A percentile compares a stretch with the other conserved stretches of the same genome.
phyloP scores from a whole-genome alignment of 2,888 invertebrate species.

The Eremobia ochroleuca region DNA sequence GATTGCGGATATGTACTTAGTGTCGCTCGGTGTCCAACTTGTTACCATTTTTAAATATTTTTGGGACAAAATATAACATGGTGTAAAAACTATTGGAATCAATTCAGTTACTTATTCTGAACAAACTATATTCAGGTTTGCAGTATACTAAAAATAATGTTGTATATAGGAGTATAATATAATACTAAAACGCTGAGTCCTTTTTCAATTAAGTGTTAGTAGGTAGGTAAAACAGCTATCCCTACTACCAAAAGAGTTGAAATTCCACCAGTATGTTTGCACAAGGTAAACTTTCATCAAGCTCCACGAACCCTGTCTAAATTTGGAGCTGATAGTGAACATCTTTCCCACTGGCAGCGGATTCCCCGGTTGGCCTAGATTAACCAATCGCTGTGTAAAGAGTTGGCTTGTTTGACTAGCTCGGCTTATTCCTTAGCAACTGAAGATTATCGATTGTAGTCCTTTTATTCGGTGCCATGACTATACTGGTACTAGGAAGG shows the following conservation, averaged over 20 bases:
- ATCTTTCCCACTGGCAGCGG: conserved; percentile 1
- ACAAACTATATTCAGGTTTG: too few relatives aligned
- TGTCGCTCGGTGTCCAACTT: too few relatives aligned
- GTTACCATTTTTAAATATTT: too few relatives aligned
- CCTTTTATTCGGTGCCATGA: conserved; percentile 47
- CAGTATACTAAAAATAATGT: too few relatives aligned
- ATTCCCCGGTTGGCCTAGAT: conserved; percentile 34
- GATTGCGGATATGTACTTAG: too few relatives aligned
- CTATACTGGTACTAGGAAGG: conserved; percentile 44
- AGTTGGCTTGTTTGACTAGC: conserved; percentile 33
- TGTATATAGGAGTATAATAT: too few relatives aligned
- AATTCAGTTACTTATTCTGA: too few relatives aligned
- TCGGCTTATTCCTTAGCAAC: conserved; percentile 48
- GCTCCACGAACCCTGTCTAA: conserved; percentile 5
- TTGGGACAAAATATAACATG: too few relatives aligned
- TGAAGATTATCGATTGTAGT: conserved; percentile 45
- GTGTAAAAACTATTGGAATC: too few relatives aligned
- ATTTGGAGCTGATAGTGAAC: conserved; percentile 21
- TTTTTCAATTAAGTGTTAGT: not conserved
- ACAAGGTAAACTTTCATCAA: conserved; percentile 11
- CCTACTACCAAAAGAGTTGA: not conserved
- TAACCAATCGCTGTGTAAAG: conserved; percentile 16
- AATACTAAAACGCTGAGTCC: not conserved
- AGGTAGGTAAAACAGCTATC: not conserved
- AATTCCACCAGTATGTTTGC: not conserved